Evolutionary conservation across 2,888 invertebrate species (phyloP).

Genomic region (Pyrrhopygopsis socrates): DNA sequence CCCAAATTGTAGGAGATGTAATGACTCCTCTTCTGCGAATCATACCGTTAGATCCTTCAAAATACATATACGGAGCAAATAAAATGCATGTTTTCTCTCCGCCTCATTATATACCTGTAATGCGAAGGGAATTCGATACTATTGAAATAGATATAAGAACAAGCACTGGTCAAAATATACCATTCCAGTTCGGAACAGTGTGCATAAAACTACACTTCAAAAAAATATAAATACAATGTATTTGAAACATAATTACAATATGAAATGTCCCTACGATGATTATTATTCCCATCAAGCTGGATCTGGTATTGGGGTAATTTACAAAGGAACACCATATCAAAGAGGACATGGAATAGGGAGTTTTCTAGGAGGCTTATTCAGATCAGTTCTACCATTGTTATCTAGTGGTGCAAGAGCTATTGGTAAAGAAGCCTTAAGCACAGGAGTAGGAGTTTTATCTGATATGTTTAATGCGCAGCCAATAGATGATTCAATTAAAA

Average conservation of each 20-base stretch:
- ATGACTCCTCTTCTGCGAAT: conserved; percentile 80
- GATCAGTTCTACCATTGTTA: too few species aligned
- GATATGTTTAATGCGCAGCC: conserved; percentile 75
- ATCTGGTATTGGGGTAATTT: too few species aligned
- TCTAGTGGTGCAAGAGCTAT: too few species aligned
- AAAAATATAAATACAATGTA: conserved; percentile 69
- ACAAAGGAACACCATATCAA: too few species aligned
- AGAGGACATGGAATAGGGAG: too few species aligned
- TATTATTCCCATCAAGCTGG: too few species aligned
- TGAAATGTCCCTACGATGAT: too few species aligned
- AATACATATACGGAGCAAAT: conserved; percentile 80
- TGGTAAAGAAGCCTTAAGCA: too few species aligned
- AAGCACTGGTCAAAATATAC: conserved; percentile 73
- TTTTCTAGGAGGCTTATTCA: too few species aligned
- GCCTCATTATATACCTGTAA: conserved; percentile 83
- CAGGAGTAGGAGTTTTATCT: conserved; percentile 81
- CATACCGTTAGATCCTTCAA: conserved; percentile 76
- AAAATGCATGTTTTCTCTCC: conserved; percentile 82
- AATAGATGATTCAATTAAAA: conserved; percentile 59
- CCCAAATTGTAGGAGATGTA: conserved; percentile 76
- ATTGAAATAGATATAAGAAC: conserved; percentile 87
- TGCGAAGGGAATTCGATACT: conserved; percentile 86
- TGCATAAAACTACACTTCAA: conserved; percentile 82
- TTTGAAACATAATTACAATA: too few species aligned
- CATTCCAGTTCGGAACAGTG: conserved; percentile 81